Evolutionary conservation across 2,888 invertebrate genomes (phyloP).

Genomic region (Colostygia pectinataria): DNA sequence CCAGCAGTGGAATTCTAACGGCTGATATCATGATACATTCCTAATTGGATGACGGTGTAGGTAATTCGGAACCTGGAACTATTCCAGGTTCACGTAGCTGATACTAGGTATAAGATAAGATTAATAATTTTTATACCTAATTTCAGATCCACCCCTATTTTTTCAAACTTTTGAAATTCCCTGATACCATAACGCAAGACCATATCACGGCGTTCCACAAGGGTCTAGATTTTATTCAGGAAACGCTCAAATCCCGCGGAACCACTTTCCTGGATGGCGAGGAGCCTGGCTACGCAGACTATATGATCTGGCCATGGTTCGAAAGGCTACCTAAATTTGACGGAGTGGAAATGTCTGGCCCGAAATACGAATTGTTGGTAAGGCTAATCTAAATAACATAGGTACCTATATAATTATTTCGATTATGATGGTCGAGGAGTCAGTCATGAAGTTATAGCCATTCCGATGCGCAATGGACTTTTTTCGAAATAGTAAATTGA

Average conservation of each 20-base stretch:
- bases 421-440: too few species aligned
- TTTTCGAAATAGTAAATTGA: too few species aligned
- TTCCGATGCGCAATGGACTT: too few species aligned
- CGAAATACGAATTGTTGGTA: conserved; percentile 75
- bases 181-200: conserved; percentile 53
- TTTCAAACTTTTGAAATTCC: conserved; percentile 48
- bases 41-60: too few species aligned
- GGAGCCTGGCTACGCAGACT: conserved; percentile 89
- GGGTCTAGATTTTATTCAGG: conserved; percentile 84
- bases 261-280: conserved; percentile 85
- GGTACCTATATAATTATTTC: too few species aligned
- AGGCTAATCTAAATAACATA: too few species aligned
- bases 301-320: conserved; percentile 95
- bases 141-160: conserved; percentile 52
- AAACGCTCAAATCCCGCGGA: conserved; percentile 83
- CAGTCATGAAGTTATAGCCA: too few species aligned
- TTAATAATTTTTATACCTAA: not conserved
- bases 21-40: too few species aligned
- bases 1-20: too few species aligned
- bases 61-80: too few species aligned
- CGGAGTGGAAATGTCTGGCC: conserved; percentile 64
- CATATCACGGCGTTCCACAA: conserved; percentile 46
- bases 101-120: not conserved
- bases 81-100: too few species aligned
- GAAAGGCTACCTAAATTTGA: conserved; percentile 83